These are phyloP conservation scores for Oasisia sp. DNA, from an alignment of 2,888 invertebrate species.

Conservation along the genomic window DNA sequence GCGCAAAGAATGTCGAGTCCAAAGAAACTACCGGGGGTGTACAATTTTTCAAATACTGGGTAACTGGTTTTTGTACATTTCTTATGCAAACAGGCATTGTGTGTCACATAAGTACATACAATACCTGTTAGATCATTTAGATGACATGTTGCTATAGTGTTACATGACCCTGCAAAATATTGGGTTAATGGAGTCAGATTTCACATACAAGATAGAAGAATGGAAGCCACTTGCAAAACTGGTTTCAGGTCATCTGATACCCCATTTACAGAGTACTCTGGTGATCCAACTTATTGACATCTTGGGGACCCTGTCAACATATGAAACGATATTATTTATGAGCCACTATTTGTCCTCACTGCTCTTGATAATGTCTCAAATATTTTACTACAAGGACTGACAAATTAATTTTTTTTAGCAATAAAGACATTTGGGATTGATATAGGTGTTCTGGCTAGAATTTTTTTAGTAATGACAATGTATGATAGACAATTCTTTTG, in stretches of 20 bases:
- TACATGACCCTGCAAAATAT: background rate
- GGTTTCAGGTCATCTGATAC: background rate
- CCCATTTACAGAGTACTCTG: background rate
- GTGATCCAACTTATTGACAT: background rate
- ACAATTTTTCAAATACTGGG: too few species aligned
- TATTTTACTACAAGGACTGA: background rate
- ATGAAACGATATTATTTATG: background rate
- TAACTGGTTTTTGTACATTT: background rate
- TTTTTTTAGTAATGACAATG: too few species aligned
- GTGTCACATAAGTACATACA: too few species aligned
- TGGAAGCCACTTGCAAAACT: background rate
- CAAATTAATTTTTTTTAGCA: too few species aligned
- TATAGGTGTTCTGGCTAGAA: too few species aligned
- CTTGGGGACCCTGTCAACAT: background rate
- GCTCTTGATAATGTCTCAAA: background rate
- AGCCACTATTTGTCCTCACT: background rate
- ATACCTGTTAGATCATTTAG: background rate
- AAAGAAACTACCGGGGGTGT: too few species aligned
- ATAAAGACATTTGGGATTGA: too few species aligned
- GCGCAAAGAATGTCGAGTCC: too few species aligned
- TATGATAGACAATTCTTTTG: too few species aligned
- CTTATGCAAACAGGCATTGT: too few species aligned
- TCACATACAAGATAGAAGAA: background rate
- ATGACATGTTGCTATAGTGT: background rate
- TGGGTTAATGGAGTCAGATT: background rate